Evolutionary conservation across 2,113 vertebrate genomes (phyloP), one percentile per base, ranked within the genome.

Genomic region (Paramisgurnus dabryanus): DNA sequence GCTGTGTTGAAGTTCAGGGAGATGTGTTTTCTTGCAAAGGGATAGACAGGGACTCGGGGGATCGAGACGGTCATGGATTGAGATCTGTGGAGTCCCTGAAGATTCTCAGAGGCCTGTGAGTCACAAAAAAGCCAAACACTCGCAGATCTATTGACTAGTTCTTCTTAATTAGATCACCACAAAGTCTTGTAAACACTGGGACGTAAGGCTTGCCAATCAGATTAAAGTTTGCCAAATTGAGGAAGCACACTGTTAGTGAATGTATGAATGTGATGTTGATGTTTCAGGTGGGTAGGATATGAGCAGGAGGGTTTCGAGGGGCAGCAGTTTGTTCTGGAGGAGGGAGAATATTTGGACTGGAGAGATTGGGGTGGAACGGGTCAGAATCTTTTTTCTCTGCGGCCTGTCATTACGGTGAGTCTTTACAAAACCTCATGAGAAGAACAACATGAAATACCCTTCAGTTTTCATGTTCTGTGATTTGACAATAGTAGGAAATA

Each of bases 241-340:
- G 27, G 27, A 45, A 45, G 5, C 43, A 45, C 43, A 45, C 6
- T 45, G 43, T 45, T 7, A 8, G 8, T 57, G 55, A 57, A 12
- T 12, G 17, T 12, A 57, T 66, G 45, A 68, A 13, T 18, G 43
- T 64, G 4, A 61, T 47, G 7, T 22, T 50, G 45, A 8, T 63
- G 18, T 50, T 68, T 17, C 86, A 98, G 97, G 3, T 98, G 96
- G 96, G 95, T 97, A 13, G 96, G 94, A 4, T 98, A 96, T 63
- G 95, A 95, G 83, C 93, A 94, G 87, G 90, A 94, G 6, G 92
- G 90, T 4, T 98, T 97, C 86, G 92, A 92, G 79, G 97, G 96
- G n/a, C 95, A 95, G 80, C 97, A 98, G 86, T 94, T 95, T 89
- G 82, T 98, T 83, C 91, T 98, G 85, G 97, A 98, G 88, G 97